Percentiles rank a stretch among this genome's conserved stretches.
Evolutionary conservation across 2,113 vertebrate species (phyloP).

Genomic region (Camelus dromedarius): DNA sequence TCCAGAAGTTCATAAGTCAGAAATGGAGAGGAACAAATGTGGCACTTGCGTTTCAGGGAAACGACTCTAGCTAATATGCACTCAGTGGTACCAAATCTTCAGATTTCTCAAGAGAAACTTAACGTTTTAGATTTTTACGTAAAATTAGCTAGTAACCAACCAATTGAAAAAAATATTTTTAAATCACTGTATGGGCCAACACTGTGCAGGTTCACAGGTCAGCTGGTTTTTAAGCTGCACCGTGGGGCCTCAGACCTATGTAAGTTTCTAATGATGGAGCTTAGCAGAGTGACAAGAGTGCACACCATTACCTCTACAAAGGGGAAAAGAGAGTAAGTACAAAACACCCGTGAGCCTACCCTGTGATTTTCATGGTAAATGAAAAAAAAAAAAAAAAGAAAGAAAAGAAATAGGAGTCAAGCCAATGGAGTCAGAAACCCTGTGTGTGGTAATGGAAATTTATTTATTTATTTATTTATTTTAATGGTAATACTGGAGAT

Average conservation of each 20-base stretch:
- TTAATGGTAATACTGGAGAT: no score
- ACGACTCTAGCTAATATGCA: no score
- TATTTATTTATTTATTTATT: not conserved
- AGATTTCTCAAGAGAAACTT: conserved; percentile 43
- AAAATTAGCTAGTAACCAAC: not conserved
- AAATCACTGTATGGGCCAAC: not conserved
- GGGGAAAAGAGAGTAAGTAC: not conserved
- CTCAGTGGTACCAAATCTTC: not conserved
- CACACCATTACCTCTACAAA: not conserved
- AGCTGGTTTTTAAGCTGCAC: not conserved
- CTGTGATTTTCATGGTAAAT: not conserved
- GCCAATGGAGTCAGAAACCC: not conserved
- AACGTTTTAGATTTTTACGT: not conserved
- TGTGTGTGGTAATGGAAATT: not conserved
- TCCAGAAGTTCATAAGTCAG: not conserved
- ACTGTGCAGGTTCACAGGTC: not conserved
- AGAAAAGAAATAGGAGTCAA: not conserved
- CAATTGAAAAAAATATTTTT: not conserved
- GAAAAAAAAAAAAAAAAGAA: not conserved
- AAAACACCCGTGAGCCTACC: not conserved
- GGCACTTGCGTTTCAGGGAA: not conserved
- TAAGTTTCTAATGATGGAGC: not conserved
- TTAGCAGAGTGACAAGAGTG: not conserved
- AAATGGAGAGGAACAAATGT: not conserved
- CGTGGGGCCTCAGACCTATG: not conserved